Evolutionary conservation across 2,888 invertebrate species (phyloP), one percentile per base, ranked within the genome.

Genomic region (Amiota minor): DNA sequence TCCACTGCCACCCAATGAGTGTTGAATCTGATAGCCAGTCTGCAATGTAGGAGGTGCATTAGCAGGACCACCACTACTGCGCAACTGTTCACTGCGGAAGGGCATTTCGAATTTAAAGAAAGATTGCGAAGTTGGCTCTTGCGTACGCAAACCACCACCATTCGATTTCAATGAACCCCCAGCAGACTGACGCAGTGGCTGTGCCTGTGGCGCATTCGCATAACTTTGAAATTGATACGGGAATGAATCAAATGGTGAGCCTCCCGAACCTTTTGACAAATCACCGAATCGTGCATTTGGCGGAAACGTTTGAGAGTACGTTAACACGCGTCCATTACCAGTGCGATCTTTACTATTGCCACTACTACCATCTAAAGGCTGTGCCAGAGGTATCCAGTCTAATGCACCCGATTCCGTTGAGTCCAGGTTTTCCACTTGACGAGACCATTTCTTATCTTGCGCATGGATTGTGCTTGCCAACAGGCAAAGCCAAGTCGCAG

Each of bases 341-440:
- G 85, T 81, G 71, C 88, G 86, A 81, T 89, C 89, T 69, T 88
- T 89, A 11, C 79, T 70, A 12, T 80, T 69, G 35, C 35, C 35
- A 35, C 35, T 35, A 6, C 78, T 79, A 76, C 84, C 81, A 64
- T 88, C 87, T 12, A 87, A 81, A 1, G 89, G 86, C 35, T 89
- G 87, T 0, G 88, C 89, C 69, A 92, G 86, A 14, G 92, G 92
- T 72, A 92, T 90, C 92, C 92, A 93, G 73, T 92, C 92, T 61
- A 89, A 79, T 4, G 86, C 80, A 59, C 88, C 89, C 45, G 86
- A 73, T 18, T 83, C 81, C 9, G 83, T 75, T 0, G 83, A 72
- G 6, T 79, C 85, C n/a, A 81, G 82, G 10, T 82, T 78, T 67
- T 87, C 85, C 74, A 90, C 74, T 76, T 90, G 90, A 2, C 89